Evolutionary conservation across 2,888 invertebrate species (phyloP).

Genomic region (Xestia ashworthii): DNA sequence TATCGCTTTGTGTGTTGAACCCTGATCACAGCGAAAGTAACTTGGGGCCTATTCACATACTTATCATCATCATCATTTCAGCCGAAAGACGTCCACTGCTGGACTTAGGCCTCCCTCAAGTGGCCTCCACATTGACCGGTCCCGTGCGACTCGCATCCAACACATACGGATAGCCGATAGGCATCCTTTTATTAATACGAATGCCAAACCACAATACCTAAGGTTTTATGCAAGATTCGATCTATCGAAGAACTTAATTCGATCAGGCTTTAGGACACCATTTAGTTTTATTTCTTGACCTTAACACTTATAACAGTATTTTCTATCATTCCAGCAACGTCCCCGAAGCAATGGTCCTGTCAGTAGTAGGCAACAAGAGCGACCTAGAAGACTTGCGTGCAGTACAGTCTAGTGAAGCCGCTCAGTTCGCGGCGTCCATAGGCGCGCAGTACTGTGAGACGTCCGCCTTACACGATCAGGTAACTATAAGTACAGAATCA

Average conservation of each 20-base stretch:
- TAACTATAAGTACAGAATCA: slow-evolving; percentile 65
- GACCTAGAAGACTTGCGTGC: slow-evolving; percentile 93
- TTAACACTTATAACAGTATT: background rate
- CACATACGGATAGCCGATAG: background rate
- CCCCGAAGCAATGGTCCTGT: slow-evolving; percentile 94
- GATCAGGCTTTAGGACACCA: background rate
- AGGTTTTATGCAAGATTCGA: background rate
- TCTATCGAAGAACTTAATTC: background rate
- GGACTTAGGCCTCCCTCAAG: too few relatives aligned
- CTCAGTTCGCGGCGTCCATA: slow-evolving; percentile 94
- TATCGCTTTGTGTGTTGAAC: background rate
- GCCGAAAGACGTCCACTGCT: too few relatives aligned
- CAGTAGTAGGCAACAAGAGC: slow-evolving; percentile 96
- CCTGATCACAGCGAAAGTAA: background rate
- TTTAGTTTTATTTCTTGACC: background rate
- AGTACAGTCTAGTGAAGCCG: slow-evolving; percentile 93
- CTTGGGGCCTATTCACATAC: background rate
- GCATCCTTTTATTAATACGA: background rate
- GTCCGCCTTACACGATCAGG: slow-evolving; percentile 94
- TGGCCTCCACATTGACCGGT: too few relatives aligned
- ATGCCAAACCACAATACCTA: background rate
- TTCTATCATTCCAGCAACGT: slow-evolving; percentile 91
- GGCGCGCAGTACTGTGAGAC: slow-evolving; percentile 96
- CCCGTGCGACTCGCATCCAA: too few relatives aligned
- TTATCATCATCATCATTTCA: too few relatives aligned